Evolutionary conservation across 2,113 vertebrate genomes (phyloP).

Genomic region (Engraulis encrasicolus): DNA sequence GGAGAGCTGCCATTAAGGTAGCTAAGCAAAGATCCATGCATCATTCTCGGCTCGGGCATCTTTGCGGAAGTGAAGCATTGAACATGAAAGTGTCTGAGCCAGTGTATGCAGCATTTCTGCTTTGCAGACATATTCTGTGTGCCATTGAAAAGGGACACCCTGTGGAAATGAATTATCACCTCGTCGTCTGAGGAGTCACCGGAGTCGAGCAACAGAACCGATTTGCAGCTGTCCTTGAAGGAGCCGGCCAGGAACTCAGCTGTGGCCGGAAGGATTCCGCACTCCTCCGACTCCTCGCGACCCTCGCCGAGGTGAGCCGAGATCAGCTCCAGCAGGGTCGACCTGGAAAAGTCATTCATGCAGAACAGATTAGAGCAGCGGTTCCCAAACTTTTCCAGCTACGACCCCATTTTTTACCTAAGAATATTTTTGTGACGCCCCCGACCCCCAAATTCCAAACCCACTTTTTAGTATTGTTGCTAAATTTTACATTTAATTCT

Average conservation of each 20-base stretch:
- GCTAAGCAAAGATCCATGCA: no score
- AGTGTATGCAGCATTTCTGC: no score
- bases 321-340: slow-evolving; percentile 85
- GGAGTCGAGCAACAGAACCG: slow-evolving; percentile 79
- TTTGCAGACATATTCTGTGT: not conserved
- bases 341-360: slow-evolving; percentile 67
- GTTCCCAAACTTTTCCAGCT: no score
- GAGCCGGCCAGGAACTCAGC: slow-evolving; percentile 78
- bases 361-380: not conserved
- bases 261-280: slow-evolving; percentile 63
- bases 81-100: no score
- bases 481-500: no score
- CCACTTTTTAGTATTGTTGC: no score
- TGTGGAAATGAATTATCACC: slow-evolving; percentile 67
- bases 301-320: slow-evolving; percentile 74
- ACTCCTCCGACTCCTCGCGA: slow-evolving; percentile 62
- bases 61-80: no score
- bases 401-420: no score
- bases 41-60: no score
- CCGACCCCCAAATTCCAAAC: no score
- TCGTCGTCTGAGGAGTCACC: slow-evolving; percentile 69
- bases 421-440: no score
- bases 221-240: slow-evolving; percentile 80
- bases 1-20: no score
- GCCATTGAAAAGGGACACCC: not conserved